Conservation (phyloP, 1,140 invertebrate genomes). For the Rhopalosiphum maidis region DNA sequence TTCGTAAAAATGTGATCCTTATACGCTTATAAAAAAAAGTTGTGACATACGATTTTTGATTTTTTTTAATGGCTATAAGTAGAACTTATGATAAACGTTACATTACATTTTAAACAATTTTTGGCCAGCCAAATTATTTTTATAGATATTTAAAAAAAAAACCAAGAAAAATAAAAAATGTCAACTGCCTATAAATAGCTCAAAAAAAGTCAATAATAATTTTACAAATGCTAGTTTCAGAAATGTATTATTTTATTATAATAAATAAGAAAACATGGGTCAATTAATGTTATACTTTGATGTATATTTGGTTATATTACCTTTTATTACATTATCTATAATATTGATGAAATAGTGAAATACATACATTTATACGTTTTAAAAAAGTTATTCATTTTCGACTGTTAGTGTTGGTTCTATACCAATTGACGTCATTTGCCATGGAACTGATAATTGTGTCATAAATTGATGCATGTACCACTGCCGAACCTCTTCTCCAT, state of each 20-base stretch:
- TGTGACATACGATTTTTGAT: not conserved
- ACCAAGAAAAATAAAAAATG: too few relatives aligned
- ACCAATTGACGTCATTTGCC: slow-evolving; percentile 1
- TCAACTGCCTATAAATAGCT: too few relatives aligned
- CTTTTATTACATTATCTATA: slow-evolving; percentile 24
- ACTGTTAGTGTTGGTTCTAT: not conserved
- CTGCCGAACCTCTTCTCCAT: not conserved
- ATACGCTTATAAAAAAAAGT: slow-evolving; percentile 17
- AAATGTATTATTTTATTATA: slow-evolving; percentile 24
- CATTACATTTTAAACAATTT: too few relatives aligned
- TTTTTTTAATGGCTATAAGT: slow-evolving; percentile 19
- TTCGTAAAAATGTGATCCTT: slow-evolving; percentile 1
- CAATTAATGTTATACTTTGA: slow-evolving; percentile 17
- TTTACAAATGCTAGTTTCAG: slow-evolving; percentile 2
- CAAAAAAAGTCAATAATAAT: not conserved
- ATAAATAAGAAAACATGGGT: not conserved
- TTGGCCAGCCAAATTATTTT: too few relatives aligned
- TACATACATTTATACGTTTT: slow-evolving; percentile 3
- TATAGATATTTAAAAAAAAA: too few relatives aligned
- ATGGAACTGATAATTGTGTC: slow-evolving; percentile 10
- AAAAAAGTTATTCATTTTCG: slow-evolving; percentile 12
- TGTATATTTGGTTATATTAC: slow-evolving; percentile 18
- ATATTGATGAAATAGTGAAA: slow-evolving; percentile 22
- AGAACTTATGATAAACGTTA: not conserved
- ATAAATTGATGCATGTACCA: slow-evolving; percentile 1